Conservation (phyloP, 2,113 vertebrate species). For the Mobula birostris region DNA sequence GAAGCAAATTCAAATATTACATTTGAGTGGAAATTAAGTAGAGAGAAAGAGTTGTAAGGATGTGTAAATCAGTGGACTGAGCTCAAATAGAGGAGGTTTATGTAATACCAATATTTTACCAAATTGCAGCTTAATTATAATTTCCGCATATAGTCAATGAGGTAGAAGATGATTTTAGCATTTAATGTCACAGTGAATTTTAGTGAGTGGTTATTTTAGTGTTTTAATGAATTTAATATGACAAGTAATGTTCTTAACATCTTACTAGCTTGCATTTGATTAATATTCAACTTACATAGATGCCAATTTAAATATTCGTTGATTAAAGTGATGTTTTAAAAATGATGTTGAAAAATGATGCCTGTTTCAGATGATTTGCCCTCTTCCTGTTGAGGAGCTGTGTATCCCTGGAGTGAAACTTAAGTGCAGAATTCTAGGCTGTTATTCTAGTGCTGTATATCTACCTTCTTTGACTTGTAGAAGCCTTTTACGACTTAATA, state of each 20-base stretch:
- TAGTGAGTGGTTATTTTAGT: background rate
- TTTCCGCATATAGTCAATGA: background rate
- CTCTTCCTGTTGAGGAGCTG: no score
- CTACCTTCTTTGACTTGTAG: no score
- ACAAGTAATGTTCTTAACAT: background rate
- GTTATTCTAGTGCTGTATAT: no score
- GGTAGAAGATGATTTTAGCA: background rate
- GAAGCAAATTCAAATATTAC: background rate
- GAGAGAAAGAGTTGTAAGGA: background rate
- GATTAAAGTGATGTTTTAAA: background rate
- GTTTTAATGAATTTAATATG: background rate
- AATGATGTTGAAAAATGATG: background rate
- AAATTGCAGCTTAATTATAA: background rate
- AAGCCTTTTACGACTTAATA: no score
- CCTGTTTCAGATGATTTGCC: background rate
- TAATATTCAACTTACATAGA: background rate
- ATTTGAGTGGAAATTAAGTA: background rate
- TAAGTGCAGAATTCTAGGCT: no score
- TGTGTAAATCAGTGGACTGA: background rate
- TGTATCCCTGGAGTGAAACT: no score
- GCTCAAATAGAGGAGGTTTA: background rate
- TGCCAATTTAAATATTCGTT: background rate
- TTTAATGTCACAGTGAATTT: background rate
- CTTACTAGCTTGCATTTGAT: constrained; percentile 14
- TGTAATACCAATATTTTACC: background rate